Base-by-base conservation (phyloP, 2,888 invertebrate species). In the Lasioglossum zephyrum region DNA sequence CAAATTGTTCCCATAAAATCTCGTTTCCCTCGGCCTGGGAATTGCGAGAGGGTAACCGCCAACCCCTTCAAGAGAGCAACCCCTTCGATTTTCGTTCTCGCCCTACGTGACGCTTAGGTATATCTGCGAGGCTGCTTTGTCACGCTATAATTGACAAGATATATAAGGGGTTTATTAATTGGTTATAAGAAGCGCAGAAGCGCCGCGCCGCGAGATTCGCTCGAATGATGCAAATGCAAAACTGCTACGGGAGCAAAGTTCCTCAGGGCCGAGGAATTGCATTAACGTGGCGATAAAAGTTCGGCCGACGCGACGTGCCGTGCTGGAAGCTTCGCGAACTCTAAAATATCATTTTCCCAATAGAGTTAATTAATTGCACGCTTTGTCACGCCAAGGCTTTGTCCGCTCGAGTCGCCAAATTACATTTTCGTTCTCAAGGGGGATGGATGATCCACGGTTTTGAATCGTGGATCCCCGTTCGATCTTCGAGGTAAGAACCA, bases 251-350 rank as follows among this genome's bases (percentile, higher is more conserved):
- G 5, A 44, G 39, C 69, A 69, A 69, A 77, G 49, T 77, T 77
- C 49, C 6, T 41, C 22, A 66, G 72, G 53, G 77, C 72, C 75
- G 81, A 49, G 18, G 78, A 69, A 70, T 74, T 26, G 73, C 74
- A 73, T 82, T 82, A 82, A 79, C 82, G 39, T 74, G 53, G 22
- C 72, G 73, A 82, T 79, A 82, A 82, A 82, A 82, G 74, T 79
- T 66, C 53, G 66, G 73, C 72, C 77, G 60, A 57, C 81, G 60
- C 22, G 49, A 6, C 11, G 39, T 13, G 13, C 60, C 53, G 49
- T 39, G 41, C 11, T 26, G 53, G 49, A 47, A 47, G 41, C 69
- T 73, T 77, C 36, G 26, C 73, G 60, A 73, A 31, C 74, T 73
- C 47, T 74, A 41, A 73, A 73, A 84, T 81, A 73, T 79, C 84